phyloP scores from a whole-genome alignment of 2,888 invertebrate genomes.

The Nezara viridula region DNA sequence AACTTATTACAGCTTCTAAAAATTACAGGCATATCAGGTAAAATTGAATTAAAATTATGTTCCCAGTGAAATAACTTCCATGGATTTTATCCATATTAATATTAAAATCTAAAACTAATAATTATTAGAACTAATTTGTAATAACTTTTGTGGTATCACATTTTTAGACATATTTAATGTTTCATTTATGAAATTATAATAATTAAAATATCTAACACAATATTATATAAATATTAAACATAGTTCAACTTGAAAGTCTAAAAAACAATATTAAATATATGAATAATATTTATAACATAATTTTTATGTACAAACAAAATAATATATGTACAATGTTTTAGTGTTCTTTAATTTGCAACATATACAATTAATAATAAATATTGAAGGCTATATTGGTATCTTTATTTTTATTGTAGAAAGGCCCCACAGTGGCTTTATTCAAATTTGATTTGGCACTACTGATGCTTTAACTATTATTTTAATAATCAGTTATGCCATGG shows the following conservation, averaged over 20 bases:
- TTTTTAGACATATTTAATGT: conserved; percentile 27
- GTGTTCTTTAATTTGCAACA: conserved; percentile 47
- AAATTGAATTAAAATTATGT: conserved; percentile 47
- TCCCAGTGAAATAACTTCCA: conserved; percentile 46
- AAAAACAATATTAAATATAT: conserved; percentile 32
- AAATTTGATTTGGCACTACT: conserved; percentile 55
- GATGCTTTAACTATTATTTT: conserved; percentile 51
- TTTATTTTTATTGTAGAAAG: conserved; percentile 57
- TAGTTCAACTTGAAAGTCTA: background rate
- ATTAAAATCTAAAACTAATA: conserved; percentile 45
- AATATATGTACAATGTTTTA: conserved; percentile 54
- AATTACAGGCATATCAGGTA: conserved; percentile 57
- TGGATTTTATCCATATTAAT: conserved; percentile 43
- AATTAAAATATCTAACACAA: conserved; percentile 12
- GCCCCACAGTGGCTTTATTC: conserved; percentile 52
- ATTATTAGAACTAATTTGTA: background rate
- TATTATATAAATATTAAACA: conserved; percentile 27
- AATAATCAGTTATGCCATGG: conserved; percentile 55
- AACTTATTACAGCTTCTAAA: conserved; percentile 55
- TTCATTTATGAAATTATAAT: conserved; percentile 22
- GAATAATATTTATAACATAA: conserved; percentile 53
- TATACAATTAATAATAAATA: conserved; percentile 48
- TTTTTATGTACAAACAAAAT: conserved; percentile 58
- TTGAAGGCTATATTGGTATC: conserved; percentile 54
- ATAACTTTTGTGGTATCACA: conserved; percentile 25